These are phyloP conservation scores for Leucoptera coffeella DNA, from an alignment of 2,888 invertebrate genomes.

Conservation along the genomic window DNA sequence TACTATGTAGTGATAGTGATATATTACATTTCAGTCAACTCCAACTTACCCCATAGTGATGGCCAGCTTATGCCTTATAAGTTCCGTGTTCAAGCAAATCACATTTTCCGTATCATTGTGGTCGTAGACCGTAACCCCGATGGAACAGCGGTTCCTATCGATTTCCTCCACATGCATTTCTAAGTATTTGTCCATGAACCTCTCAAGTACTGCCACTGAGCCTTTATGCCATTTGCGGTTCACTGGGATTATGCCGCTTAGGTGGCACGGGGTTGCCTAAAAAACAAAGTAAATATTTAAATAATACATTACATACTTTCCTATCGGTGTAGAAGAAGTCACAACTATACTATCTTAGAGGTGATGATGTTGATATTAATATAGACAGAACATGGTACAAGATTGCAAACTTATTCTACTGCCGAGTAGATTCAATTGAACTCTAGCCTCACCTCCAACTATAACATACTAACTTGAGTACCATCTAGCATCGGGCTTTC, in stretches of 20 bases:
- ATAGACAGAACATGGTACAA: no score
- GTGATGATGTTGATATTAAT: no score
- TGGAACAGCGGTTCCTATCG: constrained; percentile 14
- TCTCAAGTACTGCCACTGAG: constrained; percentile 21
- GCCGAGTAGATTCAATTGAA: no score
- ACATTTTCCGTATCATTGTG: constrained; percentile 14
- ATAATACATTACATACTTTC: no score
- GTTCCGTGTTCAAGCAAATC: constrained; percentile 26
- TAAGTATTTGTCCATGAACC: constrained; percentile 13
- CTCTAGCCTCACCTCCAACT: no score
- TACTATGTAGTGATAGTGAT: no score
- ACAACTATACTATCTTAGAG: no score
- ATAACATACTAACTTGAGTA: no score
- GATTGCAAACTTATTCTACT: no score
- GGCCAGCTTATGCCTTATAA: constrained; percentile 33
- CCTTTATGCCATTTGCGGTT: constrained; percentile 27
- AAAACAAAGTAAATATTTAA: background rate
- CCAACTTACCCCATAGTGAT: constrained; percentile 25
- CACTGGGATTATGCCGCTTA: constrained; percentile 29
- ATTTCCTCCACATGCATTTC: constrained; percentile 23
- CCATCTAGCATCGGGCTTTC: no score
- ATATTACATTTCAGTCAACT: constrained; percentile 1
- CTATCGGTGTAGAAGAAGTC: no score
- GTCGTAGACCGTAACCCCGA: constrained; percentile 26
- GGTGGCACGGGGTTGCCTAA: constrained; percentile 32